Evolutionary conservation across 1,140 invertebrate species (phyloP), one percentile per base, ranked within the genome.

Genomic region (Oryzaephilus surinamensis): DNA sequence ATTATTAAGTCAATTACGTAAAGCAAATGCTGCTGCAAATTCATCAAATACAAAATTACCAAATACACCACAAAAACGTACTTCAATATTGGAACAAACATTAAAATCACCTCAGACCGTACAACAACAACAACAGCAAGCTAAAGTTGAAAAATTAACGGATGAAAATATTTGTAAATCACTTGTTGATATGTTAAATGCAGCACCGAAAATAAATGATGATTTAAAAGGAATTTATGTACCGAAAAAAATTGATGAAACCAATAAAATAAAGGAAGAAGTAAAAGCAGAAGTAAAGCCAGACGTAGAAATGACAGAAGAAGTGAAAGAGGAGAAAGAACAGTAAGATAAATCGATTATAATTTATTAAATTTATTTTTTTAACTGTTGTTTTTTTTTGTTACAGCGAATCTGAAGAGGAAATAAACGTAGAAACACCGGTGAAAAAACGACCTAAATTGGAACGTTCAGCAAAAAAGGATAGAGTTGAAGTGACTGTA

Each of bases 1-100:
- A 48, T 58, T 86, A 13, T 55, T 85, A 0, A 45, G 67, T 14
- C 50, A 84, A 11, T 52, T 85, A 24, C 71, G 77, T 37, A 78
- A 75, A 59, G 79, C 75, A 2, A 62, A 62, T 47, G 13, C 55
- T 10, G 58, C 60, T 8, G 55, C 54, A 5, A 60, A 60, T 40
- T 31, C 37, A 31, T 38, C 13, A 16, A 34, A 30, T 12, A 28
- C 41, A 30, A 60, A 57, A 41, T 32, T 48, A 19, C 27, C 35
- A 27, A 34, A 35, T 41, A 31, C 36, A 10, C 28, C 36, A 58
- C 66, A 48, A 60, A 68, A 47, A 58, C 60, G 18, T 18, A n/a
- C 41, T 15, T 70, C 67, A 8, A 71, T 70, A 43, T 50, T 70
- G 7, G 67, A 70, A 40, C 65, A 69, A 45, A 70, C 68, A 26